A percentile compares a stretch with the other conserved stretches of the same genome.
phyloP scores from a whole-genome alignment of 2,113 vertebrate genomes.

The Suricata suricatta region DNA sequence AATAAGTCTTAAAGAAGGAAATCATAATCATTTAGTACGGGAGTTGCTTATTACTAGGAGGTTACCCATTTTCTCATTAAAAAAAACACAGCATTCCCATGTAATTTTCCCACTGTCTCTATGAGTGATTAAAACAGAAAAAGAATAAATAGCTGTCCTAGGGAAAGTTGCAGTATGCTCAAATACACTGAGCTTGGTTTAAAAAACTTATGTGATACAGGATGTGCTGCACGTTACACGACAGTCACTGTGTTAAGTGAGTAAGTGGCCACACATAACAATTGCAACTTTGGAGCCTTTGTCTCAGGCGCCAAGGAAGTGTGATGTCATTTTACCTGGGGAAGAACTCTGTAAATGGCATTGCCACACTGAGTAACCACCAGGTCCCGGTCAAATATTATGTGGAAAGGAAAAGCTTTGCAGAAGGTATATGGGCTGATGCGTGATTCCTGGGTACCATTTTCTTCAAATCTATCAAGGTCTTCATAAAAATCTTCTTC shows the following conservation, averaged over 20 bases:
- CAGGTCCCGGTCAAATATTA: conserved; percentile 97
- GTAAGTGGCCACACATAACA: rapidly evolving
- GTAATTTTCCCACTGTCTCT: neutral
- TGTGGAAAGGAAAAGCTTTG: conserved; percentile 99
- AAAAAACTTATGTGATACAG: rapidly evolving
- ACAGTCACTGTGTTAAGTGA: neutral
- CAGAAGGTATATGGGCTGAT: conserved; percentile 99
- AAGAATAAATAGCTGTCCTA: neutral
- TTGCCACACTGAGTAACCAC: conserved; percentile 98
- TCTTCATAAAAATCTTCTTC: conserved; percentile 98
- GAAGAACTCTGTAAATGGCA: conserved; percentile 97
- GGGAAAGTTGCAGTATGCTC: neutral
- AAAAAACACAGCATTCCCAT: neutral
- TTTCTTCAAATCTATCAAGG: conserved; percentile 97
- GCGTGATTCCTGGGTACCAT: conserved; percentile 96
- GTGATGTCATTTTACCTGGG: conserved; percentile 88
- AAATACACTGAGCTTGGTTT: neutral
- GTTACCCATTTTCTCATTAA: neutral
- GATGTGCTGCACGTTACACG: rapidly evolving
- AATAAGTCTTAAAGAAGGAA: neutral
- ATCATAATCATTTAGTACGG: neutral
- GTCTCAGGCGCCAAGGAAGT: neutral
- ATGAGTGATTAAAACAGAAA: neutral
- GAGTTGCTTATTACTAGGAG: neutral
- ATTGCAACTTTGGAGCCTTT: rapidly evolving